A percentile compares a stretch with the other conserved stretches of the same genome.
Conservation (phyloP, 92 coral and sea anemone genomes). For the Desmophyllum pertusum region DNA sequence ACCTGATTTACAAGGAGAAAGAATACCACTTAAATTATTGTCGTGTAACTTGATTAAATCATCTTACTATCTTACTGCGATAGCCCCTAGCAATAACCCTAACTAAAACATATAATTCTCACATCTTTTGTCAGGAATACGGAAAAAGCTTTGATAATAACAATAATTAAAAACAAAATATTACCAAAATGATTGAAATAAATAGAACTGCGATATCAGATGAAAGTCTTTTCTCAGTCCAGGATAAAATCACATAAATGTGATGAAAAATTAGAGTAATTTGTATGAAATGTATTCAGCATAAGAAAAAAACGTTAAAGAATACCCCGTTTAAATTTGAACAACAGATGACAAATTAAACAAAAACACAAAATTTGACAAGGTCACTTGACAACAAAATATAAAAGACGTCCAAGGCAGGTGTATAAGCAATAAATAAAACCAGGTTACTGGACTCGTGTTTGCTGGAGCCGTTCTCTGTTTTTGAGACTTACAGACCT, state of each 20-base stretch:
- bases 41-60: not conserved
- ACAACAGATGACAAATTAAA: not conserved
- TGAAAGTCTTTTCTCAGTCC: not conserved
- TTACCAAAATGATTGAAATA: not conserved
- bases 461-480: not conserved
- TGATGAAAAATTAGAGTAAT: not conserved
- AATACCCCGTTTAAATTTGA: not conserved
- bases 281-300: not conserved
- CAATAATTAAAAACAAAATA: not conserved
- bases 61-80: not conserved
- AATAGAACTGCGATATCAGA: not conserved
- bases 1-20: not conserved
- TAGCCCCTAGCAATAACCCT: not conserved
- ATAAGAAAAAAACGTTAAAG: not conserved
- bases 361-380: not conserved
- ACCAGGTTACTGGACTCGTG: not conserved
- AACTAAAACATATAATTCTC: not conserved
- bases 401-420: not conserved
- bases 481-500: not conserved
- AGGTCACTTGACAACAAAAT: not conserved
- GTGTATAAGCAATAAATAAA: not conserved
- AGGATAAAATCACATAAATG: not conserved
- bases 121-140: too few relatives aligned
- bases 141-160: not conserved
- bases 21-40: not conserved